Conservation (phyloP, 2,888 invertebrate genomes). For the Folsomia candida region DNA sequence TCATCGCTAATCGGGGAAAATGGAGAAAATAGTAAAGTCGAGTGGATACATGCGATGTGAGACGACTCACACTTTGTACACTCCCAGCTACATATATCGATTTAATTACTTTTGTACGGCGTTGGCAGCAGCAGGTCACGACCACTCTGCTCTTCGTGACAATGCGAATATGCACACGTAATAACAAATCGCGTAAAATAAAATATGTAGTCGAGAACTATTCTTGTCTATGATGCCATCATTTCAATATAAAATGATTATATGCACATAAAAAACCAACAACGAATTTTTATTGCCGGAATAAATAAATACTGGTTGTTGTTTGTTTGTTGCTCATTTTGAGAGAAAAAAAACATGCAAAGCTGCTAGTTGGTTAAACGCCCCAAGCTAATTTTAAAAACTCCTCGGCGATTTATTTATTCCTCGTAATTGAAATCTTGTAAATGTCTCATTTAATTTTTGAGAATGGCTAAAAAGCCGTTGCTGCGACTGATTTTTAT, state of each 20-base stretch:
- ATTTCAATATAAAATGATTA: background rate
- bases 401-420: background rate
- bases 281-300: too few relatives aligned
- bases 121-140: constrained; percentile 7
- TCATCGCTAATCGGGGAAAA: too few relatives aligned
- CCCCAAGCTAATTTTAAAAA: too few relatives aligned
- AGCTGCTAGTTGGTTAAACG: too few relatives aligned
- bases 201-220: background rate
- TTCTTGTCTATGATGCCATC: background rate
- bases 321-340: background rate
- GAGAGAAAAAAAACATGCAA: too few relatives aligned
- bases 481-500: too few relatives aligned
- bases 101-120: constrained; percentile 11
- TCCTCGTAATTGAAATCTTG: background rate
- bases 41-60: too few relatives aligned
- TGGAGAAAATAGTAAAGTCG: too few relatives aligned
- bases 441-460: background rate
- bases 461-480: background rate
- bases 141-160: background rate
- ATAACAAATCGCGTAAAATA: background rate
- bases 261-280: too few relatives aligned
- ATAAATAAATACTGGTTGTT: background rate
- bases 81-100: too few relatives aligned
- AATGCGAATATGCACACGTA: background rate
- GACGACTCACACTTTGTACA: too few relatives aligned